These are phyloP conservation scores for Ypsolopha scabrella DNA, from an alignment of 2,888 invertebrate genomes.

Conservation along the genomic window DNA sequence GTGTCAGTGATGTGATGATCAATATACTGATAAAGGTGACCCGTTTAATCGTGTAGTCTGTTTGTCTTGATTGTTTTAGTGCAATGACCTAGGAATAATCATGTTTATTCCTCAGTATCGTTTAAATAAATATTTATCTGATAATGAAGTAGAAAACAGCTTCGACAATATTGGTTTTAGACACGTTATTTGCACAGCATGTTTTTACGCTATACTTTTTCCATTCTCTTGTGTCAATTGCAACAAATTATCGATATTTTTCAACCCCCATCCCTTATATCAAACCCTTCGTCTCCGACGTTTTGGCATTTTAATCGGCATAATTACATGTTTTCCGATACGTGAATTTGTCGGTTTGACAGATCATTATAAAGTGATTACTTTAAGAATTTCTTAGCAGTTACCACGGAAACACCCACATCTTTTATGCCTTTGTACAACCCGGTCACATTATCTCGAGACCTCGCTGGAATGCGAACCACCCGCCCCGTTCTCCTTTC, in stretches of 20 bases:
- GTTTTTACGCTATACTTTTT: no score
- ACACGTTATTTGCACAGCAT: no score
- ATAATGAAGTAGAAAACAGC: background rate
- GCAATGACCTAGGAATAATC: background rate
- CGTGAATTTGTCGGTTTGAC: slow-evolving; percentile 43
- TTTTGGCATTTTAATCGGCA: slow-evolving; percentile 29
- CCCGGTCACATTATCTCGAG: no score
- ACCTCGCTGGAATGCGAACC: no score
- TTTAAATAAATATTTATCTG: background rate
- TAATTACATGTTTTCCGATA: slow-evolving; percentile 60
- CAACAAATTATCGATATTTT: background rate
- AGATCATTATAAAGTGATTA: slow-evolving; percentile 51
- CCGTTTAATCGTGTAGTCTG: background rate
- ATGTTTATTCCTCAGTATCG: no score
- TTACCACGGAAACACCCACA: slow-evolving; percentile 52
- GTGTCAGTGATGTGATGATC: background rate
- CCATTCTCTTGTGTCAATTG: background rate
- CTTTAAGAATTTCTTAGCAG: slow-evolving; percentile 37
- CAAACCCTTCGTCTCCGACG: slow-evolving; percentile 16
- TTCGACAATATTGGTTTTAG: background rate
- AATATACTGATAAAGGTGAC: background rate
- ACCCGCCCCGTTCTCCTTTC: no score
- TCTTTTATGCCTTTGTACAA: slow-evolving; percentile 19
- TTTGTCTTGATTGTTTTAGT: background rate
- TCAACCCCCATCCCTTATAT: slow-evolving; percentile 17